phyloP scores from a whole-genome alignment of 2,113 vertebrate genomes.

The Herpetotheres cachinnans region DNA sequence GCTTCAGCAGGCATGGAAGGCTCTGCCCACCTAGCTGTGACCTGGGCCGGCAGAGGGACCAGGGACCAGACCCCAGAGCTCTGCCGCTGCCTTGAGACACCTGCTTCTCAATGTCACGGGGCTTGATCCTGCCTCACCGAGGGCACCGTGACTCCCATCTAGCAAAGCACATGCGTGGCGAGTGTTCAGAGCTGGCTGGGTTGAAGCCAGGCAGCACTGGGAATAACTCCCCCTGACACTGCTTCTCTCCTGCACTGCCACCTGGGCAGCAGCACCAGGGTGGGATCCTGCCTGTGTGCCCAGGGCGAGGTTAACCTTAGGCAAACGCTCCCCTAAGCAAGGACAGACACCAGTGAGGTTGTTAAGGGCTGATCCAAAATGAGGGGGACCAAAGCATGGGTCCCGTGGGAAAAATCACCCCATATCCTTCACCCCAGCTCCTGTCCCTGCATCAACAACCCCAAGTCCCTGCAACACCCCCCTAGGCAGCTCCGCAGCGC shows the following conservation, averaged over 20 bases:
- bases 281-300: fast-evolving
- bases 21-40: not conserved
- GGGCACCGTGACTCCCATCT: not conserved
- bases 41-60: not conserved
- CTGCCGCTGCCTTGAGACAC: not conserved
- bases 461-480: not conserved
- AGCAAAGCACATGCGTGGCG: not conserved
- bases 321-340: not conserved
- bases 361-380: not conserved
- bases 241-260: not conserved
- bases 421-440: not conserved
- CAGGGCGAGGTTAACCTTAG: not conserved
- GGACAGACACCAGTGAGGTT: not conserved
- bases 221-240: not conserved
- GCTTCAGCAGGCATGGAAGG: fast-evolving
- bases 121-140: not conserved
- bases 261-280: not conserved
- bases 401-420: not conserved
- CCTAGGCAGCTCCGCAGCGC: not conserved
- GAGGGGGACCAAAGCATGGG: not conserved
- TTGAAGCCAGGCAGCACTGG: not conserved
- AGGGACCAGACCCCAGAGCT: not conserved
- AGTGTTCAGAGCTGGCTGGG: not conserved
- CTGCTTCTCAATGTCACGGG: not conserved
- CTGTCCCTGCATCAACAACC: not conserved